Conservation (phyloP, 2,888 invertebrate genomes). For the Polymixis flavicincta region DNA sequence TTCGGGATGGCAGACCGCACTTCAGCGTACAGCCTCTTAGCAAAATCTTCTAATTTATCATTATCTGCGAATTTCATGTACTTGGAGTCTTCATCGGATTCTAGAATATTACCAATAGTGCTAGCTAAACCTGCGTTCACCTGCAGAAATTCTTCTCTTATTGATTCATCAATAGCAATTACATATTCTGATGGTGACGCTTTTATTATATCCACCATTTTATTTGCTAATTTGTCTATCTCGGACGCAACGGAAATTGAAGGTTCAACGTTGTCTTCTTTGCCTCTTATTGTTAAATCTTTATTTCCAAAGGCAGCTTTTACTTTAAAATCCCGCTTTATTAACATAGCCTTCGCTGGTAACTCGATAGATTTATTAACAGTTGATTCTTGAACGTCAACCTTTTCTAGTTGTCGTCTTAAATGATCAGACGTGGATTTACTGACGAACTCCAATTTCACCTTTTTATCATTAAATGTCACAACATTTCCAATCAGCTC, state of each 20-base stretch:
- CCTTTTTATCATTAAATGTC: constrained; percentile 14
- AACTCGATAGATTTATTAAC: constrained; percentile 37
- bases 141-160: constrained; percentile 25
- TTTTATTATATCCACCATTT: constrained; percentile 6
- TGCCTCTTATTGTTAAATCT: constrained; percentile 53
- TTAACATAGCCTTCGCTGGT: constrained; percentile 29
- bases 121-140: constrained; percentile 36
- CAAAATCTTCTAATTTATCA: neutral
- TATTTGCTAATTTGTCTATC: constrained; percentile 13
- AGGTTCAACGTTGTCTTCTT: constrained; percentile 3
- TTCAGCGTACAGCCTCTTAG: constrained; percentile 20
- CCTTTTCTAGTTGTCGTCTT: constrained; percentile 17
- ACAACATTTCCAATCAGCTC: constrained; percentile 41
- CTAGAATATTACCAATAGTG: constrained; percentile 48
- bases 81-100: constrained; percentile 11
- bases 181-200: constrained; percentile 3
- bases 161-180: constrained; percentile 32
- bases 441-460: constrained; percentile 34
- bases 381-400: constrained; percentile 24
- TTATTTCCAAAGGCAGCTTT: constrained; percentile 52
- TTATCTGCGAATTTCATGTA: constrained; percentile 37
- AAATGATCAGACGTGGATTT: constrained; percentile 15
- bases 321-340: neutral
- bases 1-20: constrained; percentile 20
- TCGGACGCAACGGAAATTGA: neutral